Base-by-base conservation (phyloP, 2,888 invertebrate species). In the Lochmaea capreae region DNA sequence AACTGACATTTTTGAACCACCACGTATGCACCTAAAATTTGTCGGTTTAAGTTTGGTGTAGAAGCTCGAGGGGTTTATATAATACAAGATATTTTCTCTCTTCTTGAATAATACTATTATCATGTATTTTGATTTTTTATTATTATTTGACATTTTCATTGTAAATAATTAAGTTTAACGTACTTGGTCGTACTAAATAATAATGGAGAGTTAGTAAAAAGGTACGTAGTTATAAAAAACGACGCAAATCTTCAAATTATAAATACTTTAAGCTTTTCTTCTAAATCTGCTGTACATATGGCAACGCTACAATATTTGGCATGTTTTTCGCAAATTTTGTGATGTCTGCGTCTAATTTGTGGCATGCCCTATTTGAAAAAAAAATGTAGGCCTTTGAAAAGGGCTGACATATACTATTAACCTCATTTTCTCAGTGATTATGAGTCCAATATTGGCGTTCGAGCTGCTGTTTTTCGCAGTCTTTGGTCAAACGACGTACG, bases 391-490 rank as follows among this genome's bases (percentile, higher is more conserved):
- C 42, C 42, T 59, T 58, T 39, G 0, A 10, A 12, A 14, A 16
- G 72, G 58, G 74, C 61, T 67, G 46, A 63, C 67, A 72, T 65
- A 77, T 39, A 78, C 69, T 74, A 76, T 65, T 76, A 74, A 42
- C 61, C 54, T 63, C 26, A 79, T 86, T 84, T 86, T 85, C 86
- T 78, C 92, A 94, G 94, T 93, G 90, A 90, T 91, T 89, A 94
- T 96, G 92, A 93, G 93, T 88, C 94, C 96, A 84, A 89, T 95
- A 89, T 93, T 96, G 89, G 97, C 97, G 83, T 94, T 98, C 90
- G 98, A 98, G 91, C 94, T 97, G 90, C 93, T 99, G 85, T 98
- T 98, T 92, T 98, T 97, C 91, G 97, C 97, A 87, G 93, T 98
- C 88, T 98, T 98, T 90, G 98, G 98, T 87, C 94, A 98, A 89